These are phyloP conservation scores for Diaphora mendica DNA, from an alignment of 2,888 invertebrate genomes.

Conservation along the genomic window DNA sequence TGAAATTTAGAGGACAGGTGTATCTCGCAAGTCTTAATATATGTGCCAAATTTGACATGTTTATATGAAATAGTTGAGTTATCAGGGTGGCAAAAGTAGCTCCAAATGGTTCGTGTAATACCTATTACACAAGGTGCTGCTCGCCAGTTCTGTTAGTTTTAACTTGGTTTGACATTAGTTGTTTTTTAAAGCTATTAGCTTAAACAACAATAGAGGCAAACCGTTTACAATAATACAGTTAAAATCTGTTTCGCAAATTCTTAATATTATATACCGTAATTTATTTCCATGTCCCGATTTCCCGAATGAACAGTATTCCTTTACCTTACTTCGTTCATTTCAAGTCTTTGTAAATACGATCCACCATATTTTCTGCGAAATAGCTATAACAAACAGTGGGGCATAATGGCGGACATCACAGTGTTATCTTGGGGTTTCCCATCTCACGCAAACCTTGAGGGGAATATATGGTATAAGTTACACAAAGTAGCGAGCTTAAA, in stretches of 20 bases:
- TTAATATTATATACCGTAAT: not conserved
- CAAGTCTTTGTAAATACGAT: conserved; percentile 14
- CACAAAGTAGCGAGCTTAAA: conserved; percentile 2
- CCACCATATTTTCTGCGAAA: conserved; percentile 21
- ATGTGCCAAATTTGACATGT: too few relatives aligned
- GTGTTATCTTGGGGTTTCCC: conserved; percentile 46
- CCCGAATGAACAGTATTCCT: conserved; percentile 2
- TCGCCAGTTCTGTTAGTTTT: too few relatives aligned
- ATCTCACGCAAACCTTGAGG: conserved; percentile 48
- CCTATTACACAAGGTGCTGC: too few relatives aligned
- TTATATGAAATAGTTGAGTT: too few relatives aligned
- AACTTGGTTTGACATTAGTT: not conserved
- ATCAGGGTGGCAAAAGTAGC: too few relatives aligned
- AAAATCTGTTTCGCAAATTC: not conserved
- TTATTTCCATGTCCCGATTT: not conserved
- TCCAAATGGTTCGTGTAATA: too few relatives aligned
- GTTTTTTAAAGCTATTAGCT: too few relatives aligned
- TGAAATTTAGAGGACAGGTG: too few relatives aligned
- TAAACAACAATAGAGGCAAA: not conserved
- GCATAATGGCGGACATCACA: conserved; percentile 34
- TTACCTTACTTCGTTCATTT: not conserved
- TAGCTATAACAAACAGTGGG: conserved; percentile 35
- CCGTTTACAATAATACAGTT: not conserved
- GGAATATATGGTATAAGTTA: conserved; percentile 26
- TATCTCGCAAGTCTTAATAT: too few relatives aligned